Conservation (phyloP, 2,888 invertebrate genomes). For the Folsomia manolachei region DNA sequence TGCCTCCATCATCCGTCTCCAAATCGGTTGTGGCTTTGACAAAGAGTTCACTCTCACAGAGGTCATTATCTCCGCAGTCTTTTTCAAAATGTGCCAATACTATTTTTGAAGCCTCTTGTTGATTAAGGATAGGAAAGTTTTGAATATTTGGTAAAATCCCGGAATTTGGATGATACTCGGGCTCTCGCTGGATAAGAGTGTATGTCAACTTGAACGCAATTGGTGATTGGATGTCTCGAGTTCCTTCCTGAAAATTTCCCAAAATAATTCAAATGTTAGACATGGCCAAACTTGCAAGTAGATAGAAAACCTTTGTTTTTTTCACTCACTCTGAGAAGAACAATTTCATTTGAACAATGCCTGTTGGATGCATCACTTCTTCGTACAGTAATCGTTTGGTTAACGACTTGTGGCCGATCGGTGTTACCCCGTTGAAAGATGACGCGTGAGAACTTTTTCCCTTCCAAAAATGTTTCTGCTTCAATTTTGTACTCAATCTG, state of each 20-base stretch:
- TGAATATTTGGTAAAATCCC: constrained; percentile 67
- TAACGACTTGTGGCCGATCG: constrained; percentile 52
- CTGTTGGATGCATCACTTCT: constrained; percentile 52
- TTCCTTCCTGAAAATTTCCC: constrained; percentile 65
- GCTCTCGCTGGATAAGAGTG: constrained; percentile 69
- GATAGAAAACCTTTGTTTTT: neutral
- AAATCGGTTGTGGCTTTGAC: constrained; percentile 65
- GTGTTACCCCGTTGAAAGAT: constrained; percentile 64
- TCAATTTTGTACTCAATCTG: constrained; percentile 73
- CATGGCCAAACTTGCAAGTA: constrained; percentile 12
- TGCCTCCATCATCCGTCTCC: constrained; percentile 52
- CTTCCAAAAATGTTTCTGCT: constrained; percentile 74
- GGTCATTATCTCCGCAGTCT: constrained; percentile 83
- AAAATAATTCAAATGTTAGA: constrained; percentile 8
- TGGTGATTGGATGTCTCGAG: constrained; percentile 82
- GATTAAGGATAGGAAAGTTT: constrained; percentile 82
- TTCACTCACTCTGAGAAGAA: constrained; percentile 72
- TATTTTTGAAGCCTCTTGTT: constrained; percentile 73
- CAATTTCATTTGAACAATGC: constrained; percentile 72
- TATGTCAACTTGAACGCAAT: constrained; percentile 83
- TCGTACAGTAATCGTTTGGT: constrained; percentile 51
- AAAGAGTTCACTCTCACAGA: constrained; percentile 78
- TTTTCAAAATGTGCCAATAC: constrained; percentile 85
- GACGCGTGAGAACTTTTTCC: constrained; percentile 75
- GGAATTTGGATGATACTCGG: constrained; percentile 56